Conservation (phyloP, 2,888 invertebrate genomes). For the Mystacides longicornis region DNA sequence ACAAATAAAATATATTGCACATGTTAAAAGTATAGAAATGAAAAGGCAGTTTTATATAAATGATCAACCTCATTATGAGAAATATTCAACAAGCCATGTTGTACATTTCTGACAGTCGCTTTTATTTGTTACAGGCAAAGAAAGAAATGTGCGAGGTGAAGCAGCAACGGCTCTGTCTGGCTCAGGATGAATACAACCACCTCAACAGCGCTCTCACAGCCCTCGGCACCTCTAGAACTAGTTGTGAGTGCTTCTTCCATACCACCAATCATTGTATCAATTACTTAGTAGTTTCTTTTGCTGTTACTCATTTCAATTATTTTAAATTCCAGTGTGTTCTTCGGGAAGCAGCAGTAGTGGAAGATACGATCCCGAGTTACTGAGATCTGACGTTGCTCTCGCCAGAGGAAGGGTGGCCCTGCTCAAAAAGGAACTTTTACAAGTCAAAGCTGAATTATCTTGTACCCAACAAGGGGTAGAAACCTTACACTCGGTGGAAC, state of each 20-base stretch:
- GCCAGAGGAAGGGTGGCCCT: conserved; percentile 84
- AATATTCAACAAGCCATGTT: no score
- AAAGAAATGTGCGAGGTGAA: conserved; percentile 95
- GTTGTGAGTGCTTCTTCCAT: conserved; percentile 61
- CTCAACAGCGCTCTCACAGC: conserved; percentile 78
- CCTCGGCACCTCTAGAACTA: conserved; percentile 82
- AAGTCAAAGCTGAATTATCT: conserved; percentile 85
- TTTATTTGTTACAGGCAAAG: conserved; percentile 83
- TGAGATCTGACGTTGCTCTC: conserved; percentile 85
- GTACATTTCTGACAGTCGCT: no score
- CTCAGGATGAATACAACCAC: conserved; percentile 94
- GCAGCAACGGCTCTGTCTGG: conserved; percentile 85
- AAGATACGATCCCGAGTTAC: conserved; percentile 88
- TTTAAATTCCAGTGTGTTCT: conserved; percentile 64
- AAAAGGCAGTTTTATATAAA: no score
- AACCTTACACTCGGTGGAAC: conserved; percentile 85
- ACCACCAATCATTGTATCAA: neutral
- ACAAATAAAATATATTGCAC: no score
- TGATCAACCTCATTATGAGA: no score
- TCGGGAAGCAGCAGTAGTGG: conserved; percentile 70
- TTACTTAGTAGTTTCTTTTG: neutral
- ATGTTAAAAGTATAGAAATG: no score
- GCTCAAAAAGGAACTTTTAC: conserved; percentile 81
- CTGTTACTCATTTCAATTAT: neutral
- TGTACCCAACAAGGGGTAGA: conserved; percentile 89